Conservation (phyloP, 2,888 invertebrate species). For the Acronicta alni region DNA sequence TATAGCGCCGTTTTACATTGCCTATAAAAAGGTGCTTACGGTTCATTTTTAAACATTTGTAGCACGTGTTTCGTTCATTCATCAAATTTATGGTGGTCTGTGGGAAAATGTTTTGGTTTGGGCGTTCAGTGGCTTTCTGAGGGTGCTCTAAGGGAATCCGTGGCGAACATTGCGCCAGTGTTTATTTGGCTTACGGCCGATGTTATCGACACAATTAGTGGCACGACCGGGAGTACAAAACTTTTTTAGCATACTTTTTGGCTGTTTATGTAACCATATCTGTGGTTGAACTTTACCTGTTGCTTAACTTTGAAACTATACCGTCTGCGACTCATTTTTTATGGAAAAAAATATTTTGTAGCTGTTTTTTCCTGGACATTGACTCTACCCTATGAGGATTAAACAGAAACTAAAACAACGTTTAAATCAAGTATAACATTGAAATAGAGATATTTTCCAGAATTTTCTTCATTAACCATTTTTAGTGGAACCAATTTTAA, state of each 20-base stretch:
- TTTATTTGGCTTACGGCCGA: slow-evolving; percentile 60
- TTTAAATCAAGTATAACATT: no score
- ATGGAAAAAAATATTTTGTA: not conserved
- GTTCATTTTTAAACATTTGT: slow-evolving; percentile 88
- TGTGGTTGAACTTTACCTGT: slow-evolving; percentile 1
- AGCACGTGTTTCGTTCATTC: slow-evolving; percentile 89
- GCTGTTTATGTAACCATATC: not conserved
- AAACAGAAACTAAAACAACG: no score
- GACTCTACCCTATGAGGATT: not conserved
- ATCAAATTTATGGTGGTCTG: slow-evolving; percentile 88
- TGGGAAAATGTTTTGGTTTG: slow-evolving; percentile 87
- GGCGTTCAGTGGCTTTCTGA: slow-evolving; percentile 65
- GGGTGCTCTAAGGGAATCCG: slow-evolving; percentile 58
- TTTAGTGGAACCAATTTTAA: slow-evolving; percentile 33
- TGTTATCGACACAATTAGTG: slow-evolving; percentile 55
- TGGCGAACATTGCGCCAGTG: slow-evolving; percentile 47
- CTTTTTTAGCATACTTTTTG: slow-evolving; percentile 22
- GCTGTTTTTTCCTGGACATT: not conserved
- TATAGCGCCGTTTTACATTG: slow-evolving; percentile 88
- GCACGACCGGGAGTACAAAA: slow-evolving; percentile 25
- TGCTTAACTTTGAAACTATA: not conserved
- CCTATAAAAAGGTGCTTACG: slow-evolving; percentile 88
- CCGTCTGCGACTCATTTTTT: not conserved
- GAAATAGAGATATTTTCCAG: not conserved
- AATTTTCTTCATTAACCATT: slow-evolving; percentile 21